These are phyloP conservation scores for Cyclina sinensis DNA, from an alignment of 1,140 invertebrate species.

Conservation along the genomic window DNA sequence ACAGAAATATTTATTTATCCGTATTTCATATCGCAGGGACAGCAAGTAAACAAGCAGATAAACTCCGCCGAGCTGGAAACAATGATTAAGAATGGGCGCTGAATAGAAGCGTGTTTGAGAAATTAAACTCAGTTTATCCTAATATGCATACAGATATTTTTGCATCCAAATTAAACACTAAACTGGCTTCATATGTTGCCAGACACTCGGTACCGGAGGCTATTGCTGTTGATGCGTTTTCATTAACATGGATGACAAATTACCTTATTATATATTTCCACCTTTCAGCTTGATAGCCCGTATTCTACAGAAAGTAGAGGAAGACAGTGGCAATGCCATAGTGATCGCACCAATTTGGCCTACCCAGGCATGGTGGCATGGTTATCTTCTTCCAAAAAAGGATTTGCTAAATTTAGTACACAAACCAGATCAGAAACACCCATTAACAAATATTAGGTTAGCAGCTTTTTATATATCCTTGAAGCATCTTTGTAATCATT, in stretches of 20 bases:
- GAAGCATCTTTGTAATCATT: background rate
- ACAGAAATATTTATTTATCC: constrained; percentile 19
- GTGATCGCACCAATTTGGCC: constrained; percentile 58
- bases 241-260: background rate
- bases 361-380: constrained; percentile 59
- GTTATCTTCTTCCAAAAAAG: background rate
- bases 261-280: constrained; percentile 61
- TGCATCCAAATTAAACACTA: background rate
- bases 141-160: constrained; percentile 11
- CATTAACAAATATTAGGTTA: background rate
- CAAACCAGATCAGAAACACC: constrained; percentile 30
- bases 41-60: background rate
- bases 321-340: constrained; percentile 41
- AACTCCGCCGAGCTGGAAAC: background rate
- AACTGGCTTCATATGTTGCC: background rate
- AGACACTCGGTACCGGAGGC: background rate
- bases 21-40: background rate
- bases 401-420: constrained; percentile 12
- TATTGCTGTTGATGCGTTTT: constrained; percentile 52
- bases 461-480: background rate
- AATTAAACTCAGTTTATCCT: background rate
- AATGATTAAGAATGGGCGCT: constrained; percentile 30
- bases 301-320: constrained; percentile 38
- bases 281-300: constrained; percentile 55
- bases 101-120: background rate